phyloP scores from a whole-genome alignment of 2,888 invertebrate genomes.

The Euclidia mi region DNA sequence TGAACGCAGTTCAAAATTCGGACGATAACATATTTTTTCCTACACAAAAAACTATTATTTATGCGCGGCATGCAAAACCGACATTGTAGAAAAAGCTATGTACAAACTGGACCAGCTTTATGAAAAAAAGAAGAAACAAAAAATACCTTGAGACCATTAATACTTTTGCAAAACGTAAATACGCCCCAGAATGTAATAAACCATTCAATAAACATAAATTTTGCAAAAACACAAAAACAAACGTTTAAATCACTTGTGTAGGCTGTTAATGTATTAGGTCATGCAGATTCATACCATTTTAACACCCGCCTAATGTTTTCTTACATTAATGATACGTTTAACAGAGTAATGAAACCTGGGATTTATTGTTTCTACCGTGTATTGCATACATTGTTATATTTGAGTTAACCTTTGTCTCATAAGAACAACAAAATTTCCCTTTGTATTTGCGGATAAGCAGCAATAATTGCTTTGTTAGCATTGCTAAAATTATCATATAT shows the following conservation, averaged over 20 bases:
- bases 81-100: slow-evolving; percentile 4
- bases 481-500: too few species aligned
- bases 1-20: slow-evolving; percentile 3
- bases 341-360: slow-evolving; percentile 10
- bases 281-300: slow-evolving; percentile 37
- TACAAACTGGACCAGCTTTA: slow-evolving; percentile 2
- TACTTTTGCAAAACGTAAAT: slow-evolving; percentile 47
- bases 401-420: background rate
- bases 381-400: background rate
- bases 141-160: slow-evolving; percentile 31
- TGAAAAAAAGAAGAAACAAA: slow-evolving; percentile 25
- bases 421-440: too few species aligned
- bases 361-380: background rate
- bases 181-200: slow-evolving; percentile 63
- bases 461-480: too few species aligned
- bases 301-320: slow-evolving; percentile 16
- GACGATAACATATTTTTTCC: slow-evolving; percentile 3
- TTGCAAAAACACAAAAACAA: slow-evolving; percentile 50
- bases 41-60: slow-evolving; percentile 11
- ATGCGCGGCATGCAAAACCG: slow-evolving; percentile 1
- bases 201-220: slow-evolving; percentile 75
- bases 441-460: too few species aligned
- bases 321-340: slow-evolving; percentile 22
- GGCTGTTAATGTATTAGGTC: slow-evolving; percentile 43
- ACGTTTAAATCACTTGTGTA: slow-evolving; percentile 58